Evolutionary conservation across 2,113 vertebrate species (phyloP).

Genomic region (Cavia aperea): DNA sequence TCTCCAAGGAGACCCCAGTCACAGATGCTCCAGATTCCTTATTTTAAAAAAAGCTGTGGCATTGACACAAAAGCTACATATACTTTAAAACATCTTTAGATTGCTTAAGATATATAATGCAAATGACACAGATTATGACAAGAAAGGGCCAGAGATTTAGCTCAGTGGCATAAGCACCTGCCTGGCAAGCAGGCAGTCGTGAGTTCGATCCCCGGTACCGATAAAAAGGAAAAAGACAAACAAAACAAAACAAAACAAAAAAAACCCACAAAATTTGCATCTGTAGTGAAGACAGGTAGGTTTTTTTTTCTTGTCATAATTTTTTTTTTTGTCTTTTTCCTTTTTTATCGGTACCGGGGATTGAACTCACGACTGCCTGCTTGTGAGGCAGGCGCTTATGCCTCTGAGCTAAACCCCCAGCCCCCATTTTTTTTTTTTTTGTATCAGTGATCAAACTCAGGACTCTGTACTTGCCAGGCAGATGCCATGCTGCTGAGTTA

Average conservation of each 20-base stretch:
- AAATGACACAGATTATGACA: background rate
- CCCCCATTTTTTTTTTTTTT: too few relatives aligned
- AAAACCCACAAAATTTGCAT: background rate
- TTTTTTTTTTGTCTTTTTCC: too few relatives aligned
- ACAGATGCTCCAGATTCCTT: background rate
- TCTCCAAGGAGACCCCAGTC: background rate
- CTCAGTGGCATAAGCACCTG: background rate
- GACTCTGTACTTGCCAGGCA: too few relatives aligned
- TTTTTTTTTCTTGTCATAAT: too few relatives aligned
- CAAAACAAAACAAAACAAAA: background rate
- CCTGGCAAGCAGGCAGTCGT: background rate
- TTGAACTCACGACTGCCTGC: too few relatives aligned
- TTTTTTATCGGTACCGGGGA: too few relatives aligned
- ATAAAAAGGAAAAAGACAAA: background rate
- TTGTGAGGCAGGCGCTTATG: too few relatives aligned
- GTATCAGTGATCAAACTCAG: too few relatives aligned
- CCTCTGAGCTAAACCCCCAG: too few relatives aligned
- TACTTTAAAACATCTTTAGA: background rate
- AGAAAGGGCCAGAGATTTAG: background rate
- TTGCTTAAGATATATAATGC: background rate
- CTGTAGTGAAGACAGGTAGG: too few relatives aligned
- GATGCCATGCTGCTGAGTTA: too few relatives aligned
- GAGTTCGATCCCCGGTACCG: too few relatives aligned
- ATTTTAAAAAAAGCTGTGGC: background rate
- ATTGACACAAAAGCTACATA: background rate